These are phyloP conservation scores for Octodonta nipae DNA, from an alignment of 2,888 invertebrate species.

Conservation along the genomic window DNA sequence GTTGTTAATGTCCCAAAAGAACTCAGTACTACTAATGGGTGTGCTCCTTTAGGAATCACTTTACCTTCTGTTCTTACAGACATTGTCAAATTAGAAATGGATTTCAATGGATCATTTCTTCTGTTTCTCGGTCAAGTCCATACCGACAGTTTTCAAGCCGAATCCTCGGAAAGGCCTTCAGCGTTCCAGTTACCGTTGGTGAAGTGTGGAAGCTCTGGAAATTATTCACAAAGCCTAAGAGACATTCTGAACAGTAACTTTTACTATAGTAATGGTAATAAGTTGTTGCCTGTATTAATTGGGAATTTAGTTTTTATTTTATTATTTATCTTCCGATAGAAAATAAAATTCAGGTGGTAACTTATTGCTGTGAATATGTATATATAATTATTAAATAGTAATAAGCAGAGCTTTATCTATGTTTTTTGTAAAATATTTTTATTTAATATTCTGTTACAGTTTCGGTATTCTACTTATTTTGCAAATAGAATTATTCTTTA, in stretches of 20 bases:
- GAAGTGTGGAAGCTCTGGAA: constrained; percentile 33
- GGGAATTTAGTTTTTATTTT: too few species aligned
- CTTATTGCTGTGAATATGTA: too few species aligned
- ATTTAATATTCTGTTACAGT: too few species aligned
- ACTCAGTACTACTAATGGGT: constrained; percentile 40
- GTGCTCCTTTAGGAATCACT: constrained; percentile 38
- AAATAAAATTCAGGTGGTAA: too few species aligned
- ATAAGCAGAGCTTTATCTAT: too few species aligned
- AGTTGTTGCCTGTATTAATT: too few species aligned
- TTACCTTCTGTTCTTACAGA: constrained; percentile 42
- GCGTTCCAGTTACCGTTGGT: constrained; percentile 42
- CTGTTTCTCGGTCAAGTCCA: constrained; percentile 40
- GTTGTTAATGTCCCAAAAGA: constrained; percentile 39
- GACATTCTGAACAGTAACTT: constrained; percentile 19
- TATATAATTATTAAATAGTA: too few species aligned
- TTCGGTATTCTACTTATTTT: too few species aligned
- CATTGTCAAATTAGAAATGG: constrained; percentile 38
- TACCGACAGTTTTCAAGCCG: constrained; percentile 28
- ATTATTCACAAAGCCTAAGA: constrained; percentile 19
- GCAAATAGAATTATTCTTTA: too few species aligned
- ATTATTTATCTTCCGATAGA: too few species aligned
- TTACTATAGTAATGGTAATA: constrained; percentile 12
- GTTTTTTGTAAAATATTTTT: too few species aligned
- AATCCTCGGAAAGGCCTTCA: constrained; percentile 35
- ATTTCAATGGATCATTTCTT: constrained; percentile 34